Evolutionary conservation across 2,797 vertebrate genomes (phyloP), one percentile per base, ranked within the genome.

Genomic region (Xenentodon cancila): DNA sequence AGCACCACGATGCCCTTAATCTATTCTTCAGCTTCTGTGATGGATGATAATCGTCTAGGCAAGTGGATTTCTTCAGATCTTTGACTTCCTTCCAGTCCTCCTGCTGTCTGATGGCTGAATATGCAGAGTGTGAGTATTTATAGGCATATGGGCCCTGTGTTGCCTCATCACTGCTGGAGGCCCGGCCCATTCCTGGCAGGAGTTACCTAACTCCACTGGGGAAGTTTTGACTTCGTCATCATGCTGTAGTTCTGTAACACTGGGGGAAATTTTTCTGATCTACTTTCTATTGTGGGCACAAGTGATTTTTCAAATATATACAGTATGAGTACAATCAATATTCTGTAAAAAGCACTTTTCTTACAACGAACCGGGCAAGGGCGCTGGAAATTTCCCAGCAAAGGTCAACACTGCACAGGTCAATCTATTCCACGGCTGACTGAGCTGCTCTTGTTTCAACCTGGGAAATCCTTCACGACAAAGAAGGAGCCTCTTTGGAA

Each of bases 151-250:
- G 49, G 19, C 47, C 70, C 18, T 3, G 49, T 72, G 84, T 92
- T 91, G 84, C 89, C 53, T 88, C 88, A 92, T 88, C 84, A 1
- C 62, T 19, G 45, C 8, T 32, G 57, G 67, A 79, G 77, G 73
- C 59, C 65, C 69, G 0, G 66, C 86, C 85, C 71, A 57, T 89
- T 93, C 87, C 87, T 75, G 82, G 68, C 82, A 90, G 66, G 48
- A 15, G 75, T 93, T 92, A 77, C 81, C 69, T 63, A 91, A 92
- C 77, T 75, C 44, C 48, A 59, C 42, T 44, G 59, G 78, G 87
- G 70, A 88, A 86, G 57, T 88, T 87, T 53, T 79, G 78, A 79
- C 84, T 77, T 76, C 77, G 37, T 68, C 37, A 48, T 53, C 49
- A 20, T 7, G 9, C 34, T 25, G 18, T 21, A 53, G 13, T 77